Conservation (phyloP, 2,888 invertebrate genomes). For the Ceramica pisi region DNA sequence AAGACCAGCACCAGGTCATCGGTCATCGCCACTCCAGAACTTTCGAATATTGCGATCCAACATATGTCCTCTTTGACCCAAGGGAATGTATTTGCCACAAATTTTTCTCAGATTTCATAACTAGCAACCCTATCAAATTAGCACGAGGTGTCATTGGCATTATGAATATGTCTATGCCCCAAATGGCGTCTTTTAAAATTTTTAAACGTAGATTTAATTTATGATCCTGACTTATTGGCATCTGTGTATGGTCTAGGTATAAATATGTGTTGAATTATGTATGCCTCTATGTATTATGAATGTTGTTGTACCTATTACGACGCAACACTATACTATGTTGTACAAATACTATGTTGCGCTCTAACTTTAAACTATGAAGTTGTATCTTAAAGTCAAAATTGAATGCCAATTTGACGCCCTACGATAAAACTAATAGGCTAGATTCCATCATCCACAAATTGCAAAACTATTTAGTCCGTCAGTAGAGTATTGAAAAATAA, state of each 20-base stretch:
- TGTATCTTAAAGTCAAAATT: neutral
- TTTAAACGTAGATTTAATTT: constrained; percentile 55
- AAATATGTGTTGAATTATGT: constrained; percentile 56
- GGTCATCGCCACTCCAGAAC: no score
- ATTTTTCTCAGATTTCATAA: neutral
- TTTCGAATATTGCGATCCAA: no score
- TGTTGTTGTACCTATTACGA: constrained; percentile 25
- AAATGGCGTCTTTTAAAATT: constrained; percentile 69
- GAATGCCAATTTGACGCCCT: neutral
- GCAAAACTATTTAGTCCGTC: no score
- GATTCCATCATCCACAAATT: no score
- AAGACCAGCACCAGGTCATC: no score
- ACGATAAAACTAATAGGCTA: no score
- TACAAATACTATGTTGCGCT: constrained; percentile 12
- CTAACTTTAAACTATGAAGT: neutral
- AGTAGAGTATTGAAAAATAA: no score
- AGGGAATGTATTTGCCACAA: no score
- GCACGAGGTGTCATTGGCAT: constrained; percentile 72
- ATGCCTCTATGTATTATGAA: constrained; percentile 34
- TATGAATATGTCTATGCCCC: constrained; percentile 69
- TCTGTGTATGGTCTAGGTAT: constrained; percentile 58
- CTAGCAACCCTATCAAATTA: constrained; percentile 39
- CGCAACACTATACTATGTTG: neutral
- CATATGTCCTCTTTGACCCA: neutral
- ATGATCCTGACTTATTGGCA: constrained; percentile 61